Evolutionary conservation across 2,113 vertebrate species (phyloP).

Genomic region (Elachura formosa): DNA sequence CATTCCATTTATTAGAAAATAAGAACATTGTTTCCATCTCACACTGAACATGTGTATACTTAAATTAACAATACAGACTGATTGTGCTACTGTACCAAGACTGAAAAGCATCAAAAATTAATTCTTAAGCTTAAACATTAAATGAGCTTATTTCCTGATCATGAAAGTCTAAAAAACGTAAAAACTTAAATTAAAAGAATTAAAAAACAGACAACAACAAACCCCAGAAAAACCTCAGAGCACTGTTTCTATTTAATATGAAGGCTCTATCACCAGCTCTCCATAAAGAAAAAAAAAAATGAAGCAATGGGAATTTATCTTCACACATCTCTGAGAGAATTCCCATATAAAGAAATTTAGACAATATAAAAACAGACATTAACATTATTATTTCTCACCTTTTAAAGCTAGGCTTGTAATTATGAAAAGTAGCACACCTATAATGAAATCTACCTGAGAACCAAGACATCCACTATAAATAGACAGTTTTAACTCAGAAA

Average conservation of each 20-base stretch:
- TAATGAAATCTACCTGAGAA: not conserved
- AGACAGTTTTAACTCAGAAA: not conserved
- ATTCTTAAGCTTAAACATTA: not conserved
- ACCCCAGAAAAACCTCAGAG: not conserved
- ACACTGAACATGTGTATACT: not conserved
- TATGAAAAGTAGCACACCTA: not conserved
- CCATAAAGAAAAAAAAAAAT: not conserved
- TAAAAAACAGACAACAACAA: not conserved
- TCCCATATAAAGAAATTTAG: not conserved
- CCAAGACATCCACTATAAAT: not conserved
- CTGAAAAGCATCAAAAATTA: not conserved
- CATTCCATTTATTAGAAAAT: constrained; percentile 33
- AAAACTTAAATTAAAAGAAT: not conserved
- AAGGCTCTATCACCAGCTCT: not conserved
- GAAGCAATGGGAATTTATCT: not conserved
- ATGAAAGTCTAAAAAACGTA: not conserved
- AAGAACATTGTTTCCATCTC: constrained; percentile 20
- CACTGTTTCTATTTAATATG: not conserved
- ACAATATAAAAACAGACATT: not conserved
- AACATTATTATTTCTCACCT: not conserved
- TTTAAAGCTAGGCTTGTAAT: not conserved
- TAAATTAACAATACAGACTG: not conserved
- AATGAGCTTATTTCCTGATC: not conserved
- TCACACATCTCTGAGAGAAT: not conserved
- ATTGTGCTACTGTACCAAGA: not conserved